phyloP scores from a whole-genome alignment of 2,888 invertebrate genomes.

The Diogma glabrata region DNA sequence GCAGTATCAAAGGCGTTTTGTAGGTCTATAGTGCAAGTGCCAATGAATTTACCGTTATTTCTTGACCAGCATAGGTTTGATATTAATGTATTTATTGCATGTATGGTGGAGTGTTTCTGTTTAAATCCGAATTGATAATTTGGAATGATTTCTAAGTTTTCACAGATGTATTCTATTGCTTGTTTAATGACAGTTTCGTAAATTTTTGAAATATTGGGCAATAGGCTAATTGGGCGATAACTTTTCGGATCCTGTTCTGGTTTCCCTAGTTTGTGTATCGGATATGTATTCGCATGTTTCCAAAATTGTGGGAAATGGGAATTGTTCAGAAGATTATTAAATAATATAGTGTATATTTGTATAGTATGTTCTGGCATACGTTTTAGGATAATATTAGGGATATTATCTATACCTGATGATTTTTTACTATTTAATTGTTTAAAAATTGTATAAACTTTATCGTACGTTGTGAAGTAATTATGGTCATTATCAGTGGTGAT shows the following conservation, averaged over 20 bases:
- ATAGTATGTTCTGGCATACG: neutral
- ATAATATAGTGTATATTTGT: neutral
- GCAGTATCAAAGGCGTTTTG: slow-evolving; percentile 11
- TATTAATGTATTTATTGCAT: neutral
- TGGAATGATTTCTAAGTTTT: slow-evolving; percentile 6
- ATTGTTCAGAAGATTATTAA: neutral
- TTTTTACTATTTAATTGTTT: neutral
- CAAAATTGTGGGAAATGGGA: neutral
- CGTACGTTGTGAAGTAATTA: too few relatives aligned
- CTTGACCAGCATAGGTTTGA: neutral
- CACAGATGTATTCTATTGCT: neutral
- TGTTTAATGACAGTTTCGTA: neutral
- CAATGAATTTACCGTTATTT: slow-evolving; percentile 2
- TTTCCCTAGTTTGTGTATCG: neutral
- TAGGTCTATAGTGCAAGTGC: slow-evolving; percentile 4
- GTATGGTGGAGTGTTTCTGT: neutral
- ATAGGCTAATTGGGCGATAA: neutral
- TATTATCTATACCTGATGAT: neutral
- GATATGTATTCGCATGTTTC: neutral
- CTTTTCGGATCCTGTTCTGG: neutral
- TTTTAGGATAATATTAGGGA: neutral
- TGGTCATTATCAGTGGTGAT: too few relatives aligned
- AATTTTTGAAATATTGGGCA: neutral
- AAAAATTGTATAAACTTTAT: too few relatives aligned
- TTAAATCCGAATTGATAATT: slow-evolving; percentile 11